A percentile compares a stretch with the other conserved stretches of the same genome.
Evolutionary conservation across 1,140 invertebrate species (phyloP).

Genomic region (Drosophila paulistorum): DNA sequence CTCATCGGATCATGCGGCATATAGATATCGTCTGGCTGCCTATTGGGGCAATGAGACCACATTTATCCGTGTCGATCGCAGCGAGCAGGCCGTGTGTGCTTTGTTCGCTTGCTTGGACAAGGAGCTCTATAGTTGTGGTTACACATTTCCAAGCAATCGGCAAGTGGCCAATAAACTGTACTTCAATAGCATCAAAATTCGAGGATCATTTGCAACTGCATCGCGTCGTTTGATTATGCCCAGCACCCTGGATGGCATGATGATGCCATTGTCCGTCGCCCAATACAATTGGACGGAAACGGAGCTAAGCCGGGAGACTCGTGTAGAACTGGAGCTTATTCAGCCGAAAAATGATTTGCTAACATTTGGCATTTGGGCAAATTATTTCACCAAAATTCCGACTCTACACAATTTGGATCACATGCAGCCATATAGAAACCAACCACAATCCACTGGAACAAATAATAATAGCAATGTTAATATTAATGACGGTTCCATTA

Average conservation of each 20-base stretch:
- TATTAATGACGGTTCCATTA: background rate
- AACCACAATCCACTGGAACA: background rate
- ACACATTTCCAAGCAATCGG: constrained; percentile 46
- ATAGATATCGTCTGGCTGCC: constrained; percentile 82
- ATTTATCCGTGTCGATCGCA: constrained; percentile 66
- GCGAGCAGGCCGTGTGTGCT: constrained; percentile 81
- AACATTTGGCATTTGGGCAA: constrained; percentile 77
- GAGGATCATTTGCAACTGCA: constrained; percentile 50
- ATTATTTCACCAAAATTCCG: constrained; percentile 55
- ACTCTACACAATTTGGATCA: constrained; percentile 64
- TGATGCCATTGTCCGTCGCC: constrained; percentile 61
- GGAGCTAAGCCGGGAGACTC: background rate
- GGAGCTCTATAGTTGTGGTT: constrained; percentile 66
- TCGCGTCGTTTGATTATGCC: constrained; percentile 74
- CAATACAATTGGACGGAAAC: constrained; percentile 54
- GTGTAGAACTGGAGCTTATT: constrained; percentile 27
- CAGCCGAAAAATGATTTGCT: constrained; percentile 61
- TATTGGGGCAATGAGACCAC: constrained; percentile 74
- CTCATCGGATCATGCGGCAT: constrained; percentile 12
- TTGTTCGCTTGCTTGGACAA: constrained; percentile 79
- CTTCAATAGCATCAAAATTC: constrained; percentile 56
- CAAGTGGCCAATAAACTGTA: constrained; percentile 46
- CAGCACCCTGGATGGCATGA: constrained; percentile 58
- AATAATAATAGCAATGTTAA: background rate
- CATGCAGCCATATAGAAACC: constrained; percentile 34